These are phyloP conservation scores for Anthonomus grandis DNA, from an alignment of 1,140 invertebrate species.

Conservation along the genomic window DNA sequence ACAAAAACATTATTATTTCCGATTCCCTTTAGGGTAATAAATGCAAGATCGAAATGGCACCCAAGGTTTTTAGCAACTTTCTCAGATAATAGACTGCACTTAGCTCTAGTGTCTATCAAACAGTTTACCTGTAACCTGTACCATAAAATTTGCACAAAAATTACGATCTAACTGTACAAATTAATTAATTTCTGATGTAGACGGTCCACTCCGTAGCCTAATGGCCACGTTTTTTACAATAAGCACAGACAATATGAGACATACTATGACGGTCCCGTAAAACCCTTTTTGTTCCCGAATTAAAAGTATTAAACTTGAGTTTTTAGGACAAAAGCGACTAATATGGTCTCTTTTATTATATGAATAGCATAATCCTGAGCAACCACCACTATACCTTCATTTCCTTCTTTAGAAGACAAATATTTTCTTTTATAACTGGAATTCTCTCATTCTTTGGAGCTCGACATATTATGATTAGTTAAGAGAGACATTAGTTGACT, in stretches of 20 bases:
- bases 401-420: not conserved
- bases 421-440: not conserved
- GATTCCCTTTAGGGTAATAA: no score
- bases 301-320: no score
- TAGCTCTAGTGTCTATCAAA: constrained; percentile 1
- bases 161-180: constrained; percentile 1
- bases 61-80: not conserved
- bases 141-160: not conserved
- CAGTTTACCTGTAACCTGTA: not conserved
- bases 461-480: not conserved
- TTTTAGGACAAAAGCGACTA: not conserved
- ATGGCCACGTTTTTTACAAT: constrained; percentile 5
- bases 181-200: not conserved
- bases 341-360: not conserved
- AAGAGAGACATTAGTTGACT: not conserved
- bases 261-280: not conserved
- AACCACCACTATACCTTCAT: no score
- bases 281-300: not conserved
- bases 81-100: constrained; percentile 1
- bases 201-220: not conserved
- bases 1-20: no score
- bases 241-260: no score
- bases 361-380: not conserved
- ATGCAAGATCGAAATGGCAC: no score
- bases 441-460: not conserved